phyloP scores from a whole-genome alignment of 37 sponge, comb jelly and placozoan species.

The Beroe forskalii region DNA sequence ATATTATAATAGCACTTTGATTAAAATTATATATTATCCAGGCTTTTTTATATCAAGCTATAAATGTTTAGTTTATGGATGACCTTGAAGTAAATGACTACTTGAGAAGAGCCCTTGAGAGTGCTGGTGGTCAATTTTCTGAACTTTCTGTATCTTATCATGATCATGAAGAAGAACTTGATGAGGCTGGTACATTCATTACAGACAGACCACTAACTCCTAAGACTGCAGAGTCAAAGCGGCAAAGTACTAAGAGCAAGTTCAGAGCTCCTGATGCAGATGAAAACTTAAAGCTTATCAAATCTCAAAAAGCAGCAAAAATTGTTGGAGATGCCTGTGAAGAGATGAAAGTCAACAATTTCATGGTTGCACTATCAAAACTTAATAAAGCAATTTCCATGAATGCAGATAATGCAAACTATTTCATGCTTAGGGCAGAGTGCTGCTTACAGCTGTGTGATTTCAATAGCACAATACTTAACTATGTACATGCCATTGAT shows the following conservation, averaged over 20 bases:
- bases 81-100: conserved; percentile 46
- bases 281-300: not conserved
- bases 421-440: conserved; percentile 51
- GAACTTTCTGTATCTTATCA: conserved; percentile 42
- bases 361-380: not conserved
- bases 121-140: conserved; percentile 61
- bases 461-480: conserved; percentile 16
- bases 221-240: not conserved
- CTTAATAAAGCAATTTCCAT: conserved; percentile 16
- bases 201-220: conserved; percentile 59
- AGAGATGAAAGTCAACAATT: conserved; percentile 13
- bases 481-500: conserved; percentile 21
- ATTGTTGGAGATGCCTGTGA: conserved; percentile 45
- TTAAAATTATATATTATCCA: too few relatives aligned
- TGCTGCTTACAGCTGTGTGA: conserved; percentile 49
- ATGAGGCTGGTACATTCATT: not conserved
- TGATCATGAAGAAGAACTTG: conserved; percentile 44
- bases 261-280: not conserved
- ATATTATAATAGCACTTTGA: too few relatives aligned
- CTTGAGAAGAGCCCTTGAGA: conserved; percentile 20
- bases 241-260: not conserved
- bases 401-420: not conserved
- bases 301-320: conserved; percentile 22
- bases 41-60: too few relatives aligned
- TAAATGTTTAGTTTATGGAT: too few relatives aligned